A percentile compares a stretch with the other conserved stretches of the same genome.
Conservation (phyloP, 2,113 vertebrate genomes). For the Podarcis raffonei region DNA sequence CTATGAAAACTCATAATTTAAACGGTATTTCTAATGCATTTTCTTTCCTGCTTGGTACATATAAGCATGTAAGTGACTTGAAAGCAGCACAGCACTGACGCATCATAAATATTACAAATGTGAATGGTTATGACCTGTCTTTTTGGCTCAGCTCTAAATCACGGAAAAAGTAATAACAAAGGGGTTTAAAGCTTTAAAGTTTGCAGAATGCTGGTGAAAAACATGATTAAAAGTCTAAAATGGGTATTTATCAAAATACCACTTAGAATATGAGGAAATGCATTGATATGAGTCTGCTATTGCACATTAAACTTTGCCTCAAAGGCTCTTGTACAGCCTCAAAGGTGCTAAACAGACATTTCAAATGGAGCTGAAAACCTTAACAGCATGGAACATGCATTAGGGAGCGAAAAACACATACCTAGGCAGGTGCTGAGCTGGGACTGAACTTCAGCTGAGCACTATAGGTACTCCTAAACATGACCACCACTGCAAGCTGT, state of each 20-base stretch:
- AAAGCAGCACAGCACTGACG: constrained; percentile 18
- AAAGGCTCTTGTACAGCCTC: not conserved
- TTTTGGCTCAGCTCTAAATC: constrained; percentile 56
- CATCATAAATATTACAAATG: constrained; percentile 55
- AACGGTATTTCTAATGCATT: constrained; percentile 35
- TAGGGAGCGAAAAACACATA: not conserved
- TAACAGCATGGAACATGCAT: not conserved
- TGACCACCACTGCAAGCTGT: not conserved
- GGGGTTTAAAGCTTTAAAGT: constrained; percentile 38
- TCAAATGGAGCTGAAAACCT: constrained; percentile 9
- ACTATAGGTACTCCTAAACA: not conserved
- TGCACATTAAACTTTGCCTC: not conserved
- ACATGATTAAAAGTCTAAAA: constrained; percentile 50
- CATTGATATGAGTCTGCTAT: constrained; percentile 22
- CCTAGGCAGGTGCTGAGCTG: not conserved
- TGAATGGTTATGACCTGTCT: constrained; percentile 34
- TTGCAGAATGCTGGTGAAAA: constrained; percentile 30
- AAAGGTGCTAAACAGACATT: constrained; percentile 16
- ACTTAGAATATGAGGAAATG: constrained; percentile 46
- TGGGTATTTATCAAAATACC: constrained; percentile 50
- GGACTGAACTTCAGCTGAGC: not conserved
- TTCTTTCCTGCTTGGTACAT: constrained; percentile 36
- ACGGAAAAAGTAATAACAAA: constrained; percentile 51
- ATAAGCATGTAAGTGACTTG: constrained; percentile 29
- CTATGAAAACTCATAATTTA: constrained; percentile 51